Base-by-base conservation (phyloP, 2,888 invertebrate species). In the Pseudanteris insignis region DNA sequence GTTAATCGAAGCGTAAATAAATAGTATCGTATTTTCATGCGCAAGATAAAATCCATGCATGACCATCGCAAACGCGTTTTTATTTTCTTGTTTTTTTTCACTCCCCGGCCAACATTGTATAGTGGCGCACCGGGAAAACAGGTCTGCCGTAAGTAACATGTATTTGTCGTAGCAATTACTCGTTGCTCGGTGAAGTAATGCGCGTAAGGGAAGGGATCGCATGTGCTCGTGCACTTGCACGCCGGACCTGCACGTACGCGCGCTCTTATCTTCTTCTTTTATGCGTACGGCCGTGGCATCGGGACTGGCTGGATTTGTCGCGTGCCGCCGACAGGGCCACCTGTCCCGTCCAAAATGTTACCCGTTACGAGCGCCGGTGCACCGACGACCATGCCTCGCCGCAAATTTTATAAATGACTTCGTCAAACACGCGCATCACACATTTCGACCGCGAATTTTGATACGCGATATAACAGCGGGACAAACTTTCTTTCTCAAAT, bases 271-370 rank as follows among this genome's bases (percentile, higher is more conserved):
- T 50, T 61, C n/a, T n/a, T n/a, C 55, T 59, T 54, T 55, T 54
- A 32, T 48, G 41, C 38, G 38, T 18, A 18, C 46, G 24, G 43
- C 15, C 43, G 41, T 37, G n/a, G n/a, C n/a, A n/a, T 57, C 41
- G 61, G 32, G 57, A 57, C 59, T 62, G 65, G 67, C 71, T 72
- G 70, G 75, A 76, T 76, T 77, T 77, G 76, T 77, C 77, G 76
- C 78, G 77, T 78, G 77, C 73, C 73, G 65, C 66, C 55, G 18
- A 53, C 43, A 3, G 47, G 36, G 63, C 66, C 75, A 76, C 73
- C 77, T 77, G 76, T 70, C 70, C 68, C 60, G 38, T 61, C 62
- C 65, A 73, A 74, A 73, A 71, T 73, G 65, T 71, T 68, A 68
- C 67, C 69, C 69, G 68, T 70, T 68, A 55, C 24, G 70, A 70